Conservation (phyloP, 2,113 vertebrate species). For the Alaudala cheleensis region DNA sequence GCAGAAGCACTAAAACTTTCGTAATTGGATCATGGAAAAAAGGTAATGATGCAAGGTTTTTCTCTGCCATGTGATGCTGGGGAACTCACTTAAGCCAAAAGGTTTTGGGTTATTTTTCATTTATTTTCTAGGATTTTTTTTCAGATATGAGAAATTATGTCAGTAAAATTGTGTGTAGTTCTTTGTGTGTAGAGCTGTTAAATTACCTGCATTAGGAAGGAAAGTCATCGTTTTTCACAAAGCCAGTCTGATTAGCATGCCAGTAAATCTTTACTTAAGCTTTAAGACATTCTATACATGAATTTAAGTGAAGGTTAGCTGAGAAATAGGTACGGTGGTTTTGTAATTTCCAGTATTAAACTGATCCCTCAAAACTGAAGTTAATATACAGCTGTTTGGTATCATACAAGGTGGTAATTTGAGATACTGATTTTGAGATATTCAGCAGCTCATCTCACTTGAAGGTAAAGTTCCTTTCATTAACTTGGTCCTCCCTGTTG, state of each 20-base stretch:
- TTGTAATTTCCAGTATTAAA: neutral
- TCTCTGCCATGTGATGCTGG: neutral
- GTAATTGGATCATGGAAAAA: constrained; percentile 1
- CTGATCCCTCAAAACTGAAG: neutral
- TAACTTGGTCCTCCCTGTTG: neutral
- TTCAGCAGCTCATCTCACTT: neutral
- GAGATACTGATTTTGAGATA: neutral
- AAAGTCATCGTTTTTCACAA: neutral
- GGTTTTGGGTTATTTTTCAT: neutral
- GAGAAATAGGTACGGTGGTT: neutral
- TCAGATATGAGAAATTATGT: neutral
- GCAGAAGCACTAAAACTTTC: constrained; percentile 38
- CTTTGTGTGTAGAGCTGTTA: neutral
- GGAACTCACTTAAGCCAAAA: neutral
- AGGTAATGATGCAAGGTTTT: neutral
- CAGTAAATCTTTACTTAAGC: neutral
- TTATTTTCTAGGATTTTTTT: neutral
- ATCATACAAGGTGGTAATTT: neutral
- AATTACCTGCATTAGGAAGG: neutral
- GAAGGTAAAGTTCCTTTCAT: neutral
- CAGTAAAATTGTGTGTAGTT: neutral
- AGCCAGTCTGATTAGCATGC: neutral
- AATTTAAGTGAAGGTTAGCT: neutral
- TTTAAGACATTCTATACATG: neutral
- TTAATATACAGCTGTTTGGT: neutral